phyloP scores from a whole-genome alignment of 2,797 vertebrate species.

The Trachops cirrhosus region DNA sequence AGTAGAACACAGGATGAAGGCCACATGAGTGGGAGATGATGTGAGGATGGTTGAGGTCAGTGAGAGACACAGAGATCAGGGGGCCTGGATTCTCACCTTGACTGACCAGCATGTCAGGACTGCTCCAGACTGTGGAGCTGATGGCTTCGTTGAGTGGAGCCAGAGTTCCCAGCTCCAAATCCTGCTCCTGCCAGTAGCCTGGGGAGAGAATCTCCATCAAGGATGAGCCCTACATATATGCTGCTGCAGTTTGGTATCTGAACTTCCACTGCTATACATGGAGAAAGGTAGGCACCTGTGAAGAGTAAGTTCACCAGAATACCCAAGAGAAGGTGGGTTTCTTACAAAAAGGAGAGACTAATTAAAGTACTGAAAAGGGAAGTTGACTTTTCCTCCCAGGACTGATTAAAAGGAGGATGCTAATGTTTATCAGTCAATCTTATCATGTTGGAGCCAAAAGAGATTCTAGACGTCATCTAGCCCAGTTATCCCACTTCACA shows the following conservation, averaged over 20 bases:
- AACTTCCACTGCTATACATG: background rate
- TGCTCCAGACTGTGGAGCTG: constrained; percentile 75
- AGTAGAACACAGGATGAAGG: background rate
- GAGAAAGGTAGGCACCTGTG: background rate
- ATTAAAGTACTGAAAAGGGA: background rate
- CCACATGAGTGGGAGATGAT: background rate
- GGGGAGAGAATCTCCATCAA: constrained; percentile 75
- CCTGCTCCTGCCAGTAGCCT: constrained; percentile 76
- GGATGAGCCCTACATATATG: constrained; percentile 62
- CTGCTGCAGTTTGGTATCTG: background rate
- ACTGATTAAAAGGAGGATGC: background rate
- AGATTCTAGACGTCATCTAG: background rate
- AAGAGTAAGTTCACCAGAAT: background rate
- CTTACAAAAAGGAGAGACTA: background rate
- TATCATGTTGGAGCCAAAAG: background rate
- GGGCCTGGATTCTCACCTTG: constrained; percentile 72
- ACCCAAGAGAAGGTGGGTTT: background rate
- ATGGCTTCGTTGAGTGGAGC: constrained; percentile 67
- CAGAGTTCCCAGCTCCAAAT: constrained; percentile 75
- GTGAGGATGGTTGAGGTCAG: constrained; percentile 41
- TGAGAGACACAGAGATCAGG: constrained; percentile 34
- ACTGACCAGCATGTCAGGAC: constrained; percentile 73
- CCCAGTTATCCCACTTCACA: background rate
- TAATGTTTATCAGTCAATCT: background rate
- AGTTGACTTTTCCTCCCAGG: background rate